A percentile compares a stretch with the other conserved stretches of the same genome.
These are phyloP conservation scores for Struthidea cinerea DNA, from an alignment of 2,113 vertebrate genomes.

Conservation along the genomic window DNA sequence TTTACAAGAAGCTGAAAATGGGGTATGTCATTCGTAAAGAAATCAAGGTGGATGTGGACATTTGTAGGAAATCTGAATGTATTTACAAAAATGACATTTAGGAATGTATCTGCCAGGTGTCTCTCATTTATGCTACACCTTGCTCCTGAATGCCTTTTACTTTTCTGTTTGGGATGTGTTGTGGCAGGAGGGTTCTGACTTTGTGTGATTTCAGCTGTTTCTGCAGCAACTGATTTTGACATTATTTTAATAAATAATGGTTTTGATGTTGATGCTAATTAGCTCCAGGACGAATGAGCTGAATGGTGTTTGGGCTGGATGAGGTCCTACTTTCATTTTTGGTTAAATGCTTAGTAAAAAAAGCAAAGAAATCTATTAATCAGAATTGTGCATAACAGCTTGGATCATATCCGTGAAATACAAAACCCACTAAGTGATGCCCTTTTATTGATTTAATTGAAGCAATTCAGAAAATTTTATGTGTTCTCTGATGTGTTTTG, in stretches of 20 bases:
- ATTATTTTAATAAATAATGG: background rate
- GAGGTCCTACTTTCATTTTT: background rate
- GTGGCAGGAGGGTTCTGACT: background rate
- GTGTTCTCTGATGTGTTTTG: background rate
- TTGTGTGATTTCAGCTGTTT: background rate
- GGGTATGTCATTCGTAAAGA: background rate
- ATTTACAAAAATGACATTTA: background rate
- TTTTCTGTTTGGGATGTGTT: fast-evolving
- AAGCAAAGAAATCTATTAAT: background rate
- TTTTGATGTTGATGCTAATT: background rate
- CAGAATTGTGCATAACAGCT: background rate
- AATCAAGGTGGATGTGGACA: background rate
- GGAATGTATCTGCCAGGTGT: background rate
- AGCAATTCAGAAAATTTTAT: background rate
- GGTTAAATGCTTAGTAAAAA: background rate
- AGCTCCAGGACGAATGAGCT: background rate
- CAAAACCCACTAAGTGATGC: background rate
- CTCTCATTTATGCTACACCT: background rate
- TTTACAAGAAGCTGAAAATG: background rate
- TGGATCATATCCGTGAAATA: background rate
- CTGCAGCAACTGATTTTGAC: background rate
- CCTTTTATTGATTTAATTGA: background rate
- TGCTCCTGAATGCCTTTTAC: background rate
- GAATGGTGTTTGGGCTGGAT: background rate
- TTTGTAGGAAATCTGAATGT: background rate